Base-by-base conservation (phyloP, 1,140 invertebrate genomes). In the Philotrypesis tridentata region DNA sequence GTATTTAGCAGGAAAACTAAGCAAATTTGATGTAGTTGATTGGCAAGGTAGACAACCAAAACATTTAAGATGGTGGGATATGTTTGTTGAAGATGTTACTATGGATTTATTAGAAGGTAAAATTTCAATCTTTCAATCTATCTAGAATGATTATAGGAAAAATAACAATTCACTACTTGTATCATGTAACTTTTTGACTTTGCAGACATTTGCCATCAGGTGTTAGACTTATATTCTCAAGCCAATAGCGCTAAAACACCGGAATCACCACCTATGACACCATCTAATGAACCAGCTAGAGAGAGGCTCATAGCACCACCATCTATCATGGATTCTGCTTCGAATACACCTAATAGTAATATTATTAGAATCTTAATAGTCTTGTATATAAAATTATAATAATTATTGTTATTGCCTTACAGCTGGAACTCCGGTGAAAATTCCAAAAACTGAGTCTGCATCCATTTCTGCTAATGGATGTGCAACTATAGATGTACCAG, bases 51-150 rank as follows among this genome's bases (percentile, higher is more conserved):
- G 97, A 48, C 93, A 93, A 29, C 91, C 95, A 0, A 96, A 96
- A 85, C 97, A 98, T 90, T 93, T 95, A 37, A 94, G 97, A 60
- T 99, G 98, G 98, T 99, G 98, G 98, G 98, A 99, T 87, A 98
- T 97, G 95, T 98, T 98, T 91, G 96, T 99, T 0, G 96, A 98
- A 91, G 97, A 98, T 89, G 95, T 99, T n/a, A 97, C 97, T 0
- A 97, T 97, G 94, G 98, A 99, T 88, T 92, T 99, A 29, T 92
- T 99, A 76, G 98, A 99, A 94, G 95, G 95, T 95, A 11, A 74
- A 55, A 61, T 72, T 80, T 75, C 71, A 68, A 75, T 40, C 0
- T 67, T 71, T 43, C 8, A 12, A 27, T n/a, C n/a, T n/a, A n/a
- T n/a, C n/a, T n/a, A 4, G 6, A 65, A 2, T 3, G 9, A 74